Evolutionary conservation across 1,140 invertebrate genomes (phyloP), one percentile per base, ranked within the genome.

Genomic region (Cotesia vestalis): DNA sequence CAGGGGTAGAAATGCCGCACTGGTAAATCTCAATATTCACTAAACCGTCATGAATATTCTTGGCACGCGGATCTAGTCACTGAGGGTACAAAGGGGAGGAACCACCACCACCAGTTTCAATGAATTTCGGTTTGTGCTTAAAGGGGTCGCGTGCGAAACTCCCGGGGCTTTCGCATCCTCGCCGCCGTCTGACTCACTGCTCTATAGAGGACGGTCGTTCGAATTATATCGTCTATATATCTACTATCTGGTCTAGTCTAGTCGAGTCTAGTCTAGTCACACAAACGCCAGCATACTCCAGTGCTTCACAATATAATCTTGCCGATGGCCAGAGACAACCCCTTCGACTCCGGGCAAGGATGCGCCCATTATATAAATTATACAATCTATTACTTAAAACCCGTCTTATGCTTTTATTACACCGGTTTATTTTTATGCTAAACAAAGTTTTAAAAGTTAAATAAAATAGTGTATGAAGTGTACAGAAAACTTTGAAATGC

Each of bases 21-120:
- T 17, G 53, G 40, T 61, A 62, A 72, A 72, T 72, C 71, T 72
- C 71, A 51, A 72, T 72, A 72, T 72, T 72, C 64, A 68, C 63
- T 72, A 72, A 72, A 67, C 55, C 64, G 9, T 72, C 71, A 72
- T 72, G 71, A 72, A 72, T 72, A 72, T 72, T 72, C 64, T 40
- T 52, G 64, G 64, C 71, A 72, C 71, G 71, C 55, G 55, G 71
- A 72, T 72, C 51, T 27, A 60, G 71, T 67, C 46, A 59, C 35
- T 11, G 35, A 66, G 70, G 62, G 63, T 53, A 51, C 27, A 46
- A 46, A 46, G 40, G 40, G 40, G 40, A 9, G 5, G 40, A 46
- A 46, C 6, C 40, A 46, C 40, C 40, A 46, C 62, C 70, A 46
- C 62, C 70, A 34, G 17, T 53, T 46, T 35, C 46, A 64, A 72